phyloP scores from a whole-genome alignment of 1,140 invertebrate species.

The Stegodyphus mimosarum region DNA sequence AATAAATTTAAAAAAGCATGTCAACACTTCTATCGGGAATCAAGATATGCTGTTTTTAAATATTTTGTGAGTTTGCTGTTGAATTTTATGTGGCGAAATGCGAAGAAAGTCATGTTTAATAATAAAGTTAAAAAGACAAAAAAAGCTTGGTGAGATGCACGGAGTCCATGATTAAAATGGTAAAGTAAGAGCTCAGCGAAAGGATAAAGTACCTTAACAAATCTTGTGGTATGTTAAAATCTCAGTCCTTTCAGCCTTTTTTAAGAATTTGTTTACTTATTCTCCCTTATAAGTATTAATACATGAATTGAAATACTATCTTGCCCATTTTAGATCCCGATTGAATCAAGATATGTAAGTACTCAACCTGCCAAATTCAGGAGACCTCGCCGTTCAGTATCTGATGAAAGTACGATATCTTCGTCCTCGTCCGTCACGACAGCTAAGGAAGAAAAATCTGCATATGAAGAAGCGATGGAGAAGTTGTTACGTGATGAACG shows the following conservation, averaged over 20 bases:
- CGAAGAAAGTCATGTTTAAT: background rate
- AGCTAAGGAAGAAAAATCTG: background rate
- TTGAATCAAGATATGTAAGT: conserved; percentile 4
- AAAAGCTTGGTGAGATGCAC: too few species aligned
- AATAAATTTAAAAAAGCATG: too few species aligned
- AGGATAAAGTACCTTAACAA: background rate
- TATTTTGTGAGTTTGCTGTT: too few species aligned
- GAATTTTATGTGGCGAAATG: too few species aligned
- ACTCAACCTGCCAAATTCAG: background rate
- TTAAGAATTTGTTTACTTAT: background rate
- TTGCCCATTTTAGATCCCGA: conserved; percentile 17
- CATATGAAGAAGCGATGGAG: conserved; percentile 45
- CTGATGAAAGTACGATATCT: conserved; percentile 35
- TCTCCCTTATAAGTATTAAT: background rate
- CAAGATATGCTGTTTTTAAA: too few species aligned
- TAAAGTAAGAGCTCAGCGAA: background rate
- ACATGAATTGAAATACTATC: background rate
- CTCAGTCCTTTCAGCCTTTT: background rate
- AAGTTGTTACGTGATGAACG: conserved; percentile 69
- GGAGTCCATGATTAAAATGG: background rate
- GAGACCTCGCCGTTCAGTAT: conserved; percentile 40
- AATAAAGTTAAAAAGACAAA: background rate
- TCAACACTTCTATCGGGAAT: too few species aligned
- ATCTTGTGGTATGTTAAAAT: background rate
- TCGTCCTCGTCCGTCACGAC: background rate